A percentile compares a stretch with the other conserved stretches of the same genome.
phyloP scores from a whole-genome alignment of 1,140 invertebrate species.

The Sesamia nonagrioides region DNA sequence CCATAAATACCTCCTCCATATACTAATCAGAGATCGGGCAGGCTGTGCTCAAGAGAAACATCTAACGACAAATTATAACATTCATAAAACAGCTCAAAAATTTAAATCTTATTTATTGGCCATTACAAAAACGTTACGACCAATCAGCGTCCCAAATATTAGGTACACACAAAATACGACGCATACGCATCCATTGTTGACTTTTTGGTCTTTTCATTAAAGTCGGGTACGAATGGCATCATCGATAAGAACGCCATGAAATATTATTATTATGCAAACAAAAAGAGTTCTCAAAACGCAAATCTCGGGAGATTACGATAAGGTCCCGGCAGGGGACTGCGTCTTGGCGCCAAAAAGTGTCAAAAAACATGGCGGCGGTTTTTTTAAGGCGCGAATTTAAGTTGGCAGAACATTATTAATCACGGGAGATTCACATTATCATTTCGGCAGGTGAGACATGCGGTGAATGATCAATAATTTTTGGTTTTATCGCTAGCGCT shows the following conservation, averaged over 20 bases:
- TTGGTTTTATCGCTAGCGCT: slow-evolving; percentile 3
- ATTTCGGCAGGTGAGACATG: slow-evolving; percentile 1
- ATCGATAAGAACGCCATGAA: slow-evolving; percentile 44
- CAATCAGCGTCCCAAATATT: slow-evolving; percentile 20
- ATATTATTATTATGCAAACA: slow-evolving; percentile 60
- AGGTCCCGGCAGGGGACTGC: slow-evolving; percentile 52
- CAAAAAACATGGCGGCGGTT: slow-evolving; percentile 53
- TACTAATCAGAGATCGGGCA: slow-evolving; percentile 3
- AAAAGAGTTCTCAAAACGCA: slow-evolving; percentile 52
- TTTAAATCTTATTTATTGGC: slow-evolving; percentile 12
- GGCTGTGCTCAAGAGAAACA: not conserved
- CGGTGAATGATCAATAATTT: slow-evolving; percentile 22
- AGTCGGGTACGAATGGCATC: slow-evolving; percentile 36
- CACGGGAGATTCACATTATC: slow-evolving; percentile 40
- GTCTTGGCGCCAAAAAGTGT: slow-evolving; percentile 59
- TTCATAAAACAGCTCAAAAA: not conserved
- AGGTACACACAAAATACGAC: slow-evolving; percentile 13
- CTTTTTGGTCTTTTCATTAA: slow-evolving; percentile 46
- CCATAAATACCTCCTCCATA: slow-evolving; percentile 8
- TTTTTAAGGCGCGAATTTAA: slow-evolving; percentile 47
- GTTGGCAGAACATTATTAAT: slow-evolving; percentile 50
- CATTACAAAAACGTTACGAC: slow-evolving; percentile 9
- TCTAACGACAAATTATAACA: not conserved
- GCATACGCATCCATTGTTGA: slow-evolving; percentile 43
- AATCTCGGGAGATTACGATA: slow-evolving; percentile 58